These are phyloP conservation scores for Microcebus lehilahytsara DNA, from an alignment of 2,113 vertebrate genomes.

Conservation along the genomic window DNA sequence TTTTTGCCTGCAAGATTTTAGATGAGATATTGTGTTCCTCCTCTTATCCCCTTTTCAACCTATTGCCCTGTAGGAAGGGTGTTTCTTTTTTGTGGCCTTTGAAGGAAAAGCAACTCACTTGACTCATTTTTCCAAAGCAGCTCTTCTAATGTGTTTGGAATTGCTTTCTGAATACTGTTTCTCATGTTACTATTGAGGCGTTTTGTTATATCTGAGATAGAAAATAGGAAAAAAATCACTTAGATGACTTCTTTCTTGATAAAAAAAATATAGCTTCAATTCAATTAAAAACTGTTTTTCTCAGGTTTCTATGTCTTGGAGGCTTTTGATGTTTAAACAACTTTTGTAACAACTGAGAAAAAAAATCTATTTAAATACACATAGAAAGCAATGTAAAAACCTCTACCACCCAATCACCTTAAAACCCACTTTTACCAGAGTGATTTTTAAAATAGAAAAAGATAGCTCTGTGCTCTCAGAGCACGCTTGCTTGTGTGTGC, in stretches of 20 bases:
- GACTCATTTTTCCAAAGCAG: slow-evolving; percentile 78
- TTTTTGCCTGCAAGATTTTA: slow-evolving; percentile 81
- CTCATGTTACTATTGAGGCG: slow-evolving; percentile 68
- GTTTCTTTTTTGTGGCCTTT: slow-evolving; percentile 74
- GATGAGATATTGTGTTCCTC: slow-evolving; percentile 80
- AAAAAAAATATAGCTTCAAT: slow-evolving; percentile 60
- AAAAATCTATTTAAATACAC: slow-evolving; percentile 57
- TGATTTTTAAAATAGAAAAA: slow-evolving; percentile 38
- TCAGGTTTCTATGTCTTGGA: slow-evolving; percentile 59
- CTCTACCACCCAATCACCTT: not conserved
- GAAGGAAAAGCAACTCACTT: slow-evolving; percentile 72
- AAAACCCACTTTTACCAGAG: slow-evolving; percentile 18
- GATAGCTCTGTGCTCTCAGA: not conserved
- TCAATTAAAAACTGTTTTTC: slow-evolving; percentile 65
- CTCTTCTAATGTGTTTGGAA: slow-evolving; percentile 79
- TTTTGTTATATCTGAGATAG: slow-evolving; percentile 73
- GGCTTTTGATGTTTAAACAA: slow-evolving; percentile 64
- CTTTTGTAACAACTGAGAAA: slow-evolving; percentile 27
- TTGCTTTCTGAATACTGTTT: slow-evolving; percentile 80
- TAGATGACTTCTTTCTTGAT: slow-evolving; percentile 71
- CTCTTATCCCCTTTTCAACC: slow-evolving; percentile 74
- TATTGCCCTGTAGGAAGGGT: slow-evolving; percentile 61
- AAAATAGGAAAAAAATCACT: slow-evolving; percentile 76
- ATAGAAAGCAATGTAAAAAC: slow-evolving; percentile 46
- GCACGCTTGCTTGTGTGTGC: not conserved